Percentiles rank a stretch among this genome's conserved stretches.
phyloP scores from a whole-genome alignment of 2,888 invertebrate genomes.

The Himalopsyche tibetana region DNA sequence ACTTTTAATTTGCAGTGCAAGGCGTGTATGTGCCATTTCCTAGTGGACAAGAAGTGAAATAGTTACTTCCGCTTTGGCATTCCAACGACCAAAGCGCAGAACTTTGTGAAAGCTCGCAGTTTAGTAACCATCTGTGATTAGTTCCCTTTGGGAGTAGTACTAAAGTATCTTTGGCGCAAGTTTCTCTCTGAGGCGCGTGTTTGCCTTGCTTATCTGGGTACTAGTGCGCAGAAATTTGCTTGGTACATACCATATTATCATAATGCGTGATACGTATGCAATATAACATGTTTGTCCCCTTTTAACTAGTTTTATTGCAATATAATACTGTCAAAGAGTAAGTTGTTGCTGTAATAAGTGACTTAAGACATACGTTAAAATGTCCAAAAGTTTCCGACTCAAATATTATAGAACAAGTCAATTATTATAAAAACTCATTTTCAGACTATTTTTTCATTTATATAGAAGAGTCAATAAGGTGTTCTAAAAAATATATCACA shows the following conservation, averaged over 20 bases:
- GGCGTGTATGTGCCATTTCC: neutral
- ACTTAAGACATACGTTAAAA: too few relatives aligned
- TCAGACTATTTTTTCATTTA: too few relatives aligned
- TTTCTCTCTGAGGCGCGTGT: neutral
- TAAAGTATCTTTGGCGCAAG: neutral
- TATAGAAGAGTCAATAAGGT: too few relatives aligned
- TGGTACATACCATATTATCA: neutral
- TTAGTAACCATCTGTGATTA: slow-evolving; percentile 10
- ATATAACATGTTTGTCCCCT: too few relatives aligned
- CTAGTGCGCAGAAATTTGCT: neutral
- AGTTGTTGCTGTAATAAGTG: too few relatives aligned
- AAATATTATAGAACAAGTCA: too few relatives aligned
- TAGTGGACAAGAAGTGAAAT: neutral
- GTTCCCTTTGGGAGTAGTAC: slow-evolving; percentile 19
- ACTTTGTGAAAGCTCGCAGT: slow-evolving; percentile 11
- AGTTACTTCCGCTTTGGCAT: neutral
- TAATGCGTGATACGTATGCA: neutral
- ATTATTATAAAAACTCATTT: too few relatives aligned
- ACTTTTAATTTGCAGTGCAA: neutral
- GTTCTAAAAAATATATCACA: too few relatives aligned
- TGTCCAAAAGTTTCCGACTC: too few relatives aligned
- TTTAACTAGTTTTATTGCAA: too few relatives aligned
- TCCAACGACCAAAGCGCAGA: neutral
- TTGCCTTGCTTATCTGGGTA: slow-evolving; percentile 12
- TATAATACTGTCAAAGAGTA: too few relatives aligned